Evolutionary conservation across 2,888 invertebrate species (phyloP).

Genomic region (Xestia xanthographa): DNA sequence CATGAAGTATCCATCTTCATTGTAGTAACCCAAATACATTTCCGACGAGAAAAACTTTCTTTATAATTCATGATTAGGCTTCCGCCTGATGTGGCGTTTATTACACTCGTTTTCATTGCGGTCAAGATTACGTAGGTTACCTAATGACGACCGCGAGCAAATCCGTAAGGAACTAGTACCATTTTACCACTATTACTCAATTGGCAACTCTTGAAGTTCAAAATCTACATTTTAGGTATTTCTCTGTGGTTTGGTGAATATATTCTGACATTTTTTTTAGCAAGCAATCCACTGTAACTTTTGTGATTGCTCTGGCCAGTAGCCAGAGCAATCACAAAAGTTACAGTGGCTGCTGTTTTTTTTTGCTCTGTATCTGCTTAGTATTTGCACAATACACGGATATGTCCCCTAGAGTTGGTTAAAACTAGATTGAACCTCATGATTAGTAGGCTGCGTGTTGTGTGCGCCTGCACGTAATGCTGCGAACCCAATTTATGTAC

Average conservation of each 20-base stretch:
- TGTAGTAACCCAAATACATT: conserved; percentile 43
- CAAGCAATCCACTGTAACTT: too few species aligned
- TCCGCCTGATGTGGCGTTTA: conserved; percentile 11
- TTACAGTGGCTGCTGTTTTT: too few species aligned
- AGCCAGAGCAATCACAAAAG: too few species aligned
- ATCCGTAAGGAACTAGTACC: too few species aligned
- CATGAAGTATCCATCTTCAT: conserved; percentile 44
- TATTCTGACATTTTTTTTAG: too few species aligned
- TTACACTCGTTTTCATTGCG: too few species aligned
- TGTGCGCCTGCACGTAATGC: neutral
- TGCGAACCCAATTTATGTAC: neutral
- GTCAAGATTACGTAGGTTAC: neutral
- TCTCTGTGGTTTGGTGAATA: neutral
- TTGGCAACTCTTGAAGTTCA: neutral
- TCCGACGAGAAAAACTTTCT: conserved; percentile 19
- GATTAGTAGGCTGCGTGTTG: too few species aligned
- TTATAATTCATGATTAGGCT: conserved; percentile 41
- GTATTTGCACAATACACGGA: neutral
- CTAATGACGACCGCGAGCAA: neutral
- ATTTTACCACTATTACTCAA: too few species aligned
- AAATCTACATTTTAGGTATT: neutral
- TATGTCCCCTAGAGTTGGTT: neutral
- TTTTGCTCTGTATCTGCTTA: neutral
- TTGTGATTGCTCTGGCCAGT: too few species aligned
- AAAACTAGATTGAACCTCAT: neutral